Base-by-base conservation (phyloP, 2,113 vertebrate genomes). In the Synchiropus splendidus region DNA sequence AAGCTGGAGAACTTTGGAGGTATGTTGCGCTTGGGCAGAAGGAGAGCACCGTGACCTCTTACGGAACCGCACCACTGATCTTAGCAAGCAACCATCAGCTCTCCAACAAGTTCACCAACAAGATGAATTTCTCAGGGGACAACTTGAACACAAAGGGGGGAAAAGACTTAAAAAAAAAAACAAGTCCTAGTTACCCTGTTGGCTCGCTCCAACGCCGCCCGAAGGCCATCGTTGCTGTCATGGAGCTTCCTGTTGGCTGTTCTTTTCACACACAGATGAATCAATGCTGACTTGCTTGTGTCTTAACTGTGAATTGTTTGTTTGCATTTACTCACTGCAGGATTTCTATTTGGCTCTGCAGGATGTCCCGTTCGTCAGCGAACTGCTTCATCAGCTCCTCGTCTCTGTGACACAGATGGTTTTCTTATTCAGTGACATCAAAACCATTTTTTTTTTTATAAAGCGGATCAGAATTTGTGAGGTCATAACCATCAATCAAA, bases 281-380 rank as follows among this genome's bases (percentile, higher is more conserved):
- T 2, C 2, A 9, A 27, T 13, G 5, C 1, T 30, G 8, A 38
- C 1, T 47, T 1, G n/a, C 35, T 31, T 45, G 9, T 4, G 6
- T 10, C 31, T 31, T 4, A 14, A 30, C 5, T 17, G 3, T 12
- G 3, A 1, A 27, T 27, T 27, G 21, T 27, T 4, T 36, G 16
- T 34, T 14, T 33, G n/a, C n/a, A 21, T 33, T 12, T 27, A 6
- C 92, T 87, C 86, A 98, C 95, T 97, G 94, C 61, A 98, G 82
- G 32, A 98, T 85, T 75, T 94, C 89, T 49, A 98, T 91, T 82
- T 98, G 95, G 55, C 85, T 87, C 83, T 91, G 89, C 74, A 98
- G 76, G 69, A 82, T 85, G 56, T 88, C 90, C 68, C 89, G 85
- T 59, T 96, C 92, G 63, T 97, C 90, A 9, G 87, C 80, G 61